Conservation (phyloP, 2,113 vertebrate genomes). For the Pheucticus melanocephalus region DNA sequence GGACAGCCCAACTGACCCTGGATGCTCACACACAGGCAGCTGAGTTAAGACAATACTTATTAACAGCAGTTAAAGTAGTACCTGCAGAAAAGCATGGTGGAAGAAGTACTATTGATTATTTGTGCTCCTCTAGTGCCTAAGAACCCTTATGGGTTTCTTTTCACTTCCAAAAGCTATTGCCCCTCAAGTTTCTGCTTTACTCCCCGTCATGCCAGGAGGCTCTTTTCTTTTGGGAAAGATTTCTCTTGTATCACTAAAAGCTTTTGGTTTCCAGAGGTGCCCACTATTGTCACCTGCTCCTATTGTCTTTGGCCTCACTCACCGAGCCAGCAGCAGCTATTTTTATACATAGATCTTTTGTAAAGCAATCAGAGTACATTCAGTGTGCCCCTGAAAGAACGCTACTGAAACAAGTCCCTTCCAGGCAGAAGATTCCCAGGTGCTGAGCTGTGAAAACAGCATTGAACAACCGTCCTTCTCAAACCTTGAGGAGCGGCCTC, state of each 20-base stretch:
- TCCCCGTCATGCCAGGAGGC: not conserved
- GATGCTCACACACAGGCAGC: not conserved
- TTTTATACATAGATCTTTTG: too few species aligned
- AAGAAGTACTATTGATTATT: not conserved
- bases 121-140: not conserved
- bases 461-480: not conserved
- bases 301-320: not conserved
- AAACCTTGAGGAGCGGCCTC: not conserved
- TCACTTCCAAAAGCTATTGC: not conserved
- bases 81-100: not conserved
- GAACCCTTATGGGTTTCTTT: not conserved
- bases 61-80: not conserved
- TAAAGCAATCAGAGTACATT: not conserved
- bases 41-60: not conserved
- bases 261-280: not conserved
- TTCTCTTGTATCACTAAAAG: not conserved
- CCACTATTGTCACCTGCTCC: not conserved
- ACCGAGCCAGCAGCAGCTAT: not conserved
- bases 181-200: not conserved
- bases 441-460: not conserved
- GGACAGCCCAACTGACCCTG: not conserved
- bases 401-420: not conserved
- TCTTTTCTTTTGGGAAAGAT: not conserved
- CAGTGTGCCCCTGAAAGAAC: not conserved
- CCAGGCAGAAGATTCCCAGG: not conserved